These are phyloP conservation scores for Pogonomyrmex barbatus DNA, from an alignment of 1,140 invertebrate genomes.

Conservation along the genomic window DNA sequence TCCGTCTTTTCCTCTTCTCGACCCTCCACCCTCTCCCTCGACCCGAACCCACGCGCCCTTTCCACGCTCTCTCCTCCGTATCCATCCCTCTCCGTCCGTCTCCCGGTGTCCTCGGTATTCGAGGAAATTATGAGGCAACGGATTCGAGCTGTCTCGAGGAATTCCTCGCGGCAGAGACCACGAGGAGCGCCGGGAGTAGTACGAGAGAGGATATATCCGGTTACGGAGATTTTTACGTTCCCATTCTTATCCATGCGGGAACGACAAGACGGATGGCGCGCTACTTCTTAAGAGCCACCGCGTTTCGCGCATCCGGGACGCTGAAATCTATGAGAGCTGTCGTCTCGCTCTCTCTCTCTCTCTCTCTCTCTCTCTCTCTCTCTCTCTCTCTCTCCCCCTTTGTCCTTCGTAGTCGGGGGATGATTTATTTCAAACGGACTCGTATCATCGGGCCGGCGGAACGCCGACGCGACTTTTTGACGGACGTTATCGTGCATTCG, in stretches of 20 bases:
- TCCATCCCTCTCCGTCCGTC: background rate
- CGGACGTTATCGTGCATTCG: conserved; percentile 51
- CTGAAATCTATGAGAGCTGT: conserved; percentile 51
- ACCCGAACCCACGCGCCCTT: background rate
- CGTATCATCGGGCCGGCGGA: conserved; percentile 48
- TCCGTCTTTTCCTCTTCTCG: background rate
- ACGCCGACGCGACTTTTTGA: conserved; percentile 56
- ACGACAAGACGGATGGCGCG: conserved; percentile 67
- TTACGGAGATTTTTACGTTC: conserved; percentile 62
- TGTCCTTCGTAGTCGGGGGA: background rate
- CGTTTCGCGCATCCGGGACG: conserved; percentile 47
- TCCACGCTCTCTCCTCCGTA: background rate
- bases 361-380: background rate
- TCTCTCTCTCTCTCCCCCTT: background rate
- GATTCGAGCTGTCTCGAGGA: conserved; percentile 61
- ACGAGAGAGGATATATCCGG: conserved; percentile 43
- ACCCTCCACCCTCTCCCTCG: background rate
- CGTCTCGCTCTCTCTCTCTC: background rate
- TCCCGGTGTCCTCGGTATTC: conserved; percentile 23
- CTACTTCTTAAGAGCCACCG: conserved; percentile 63
- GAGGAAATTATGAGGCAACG: conserved; percentile 65
- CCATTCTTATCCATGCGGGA: conserved; percentile 64
- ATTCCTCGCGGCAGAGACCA: conserved; percentile 29
- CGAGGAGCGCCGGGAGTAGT: conserved; percentile 7
- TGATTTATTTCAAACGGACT: conserved; percentile 60